These are phyloP conservation scores for Platycnemis pennipes DNA, from an alignment of 2,888 invertebrate species.

Conservation along the genomic window DNA sequence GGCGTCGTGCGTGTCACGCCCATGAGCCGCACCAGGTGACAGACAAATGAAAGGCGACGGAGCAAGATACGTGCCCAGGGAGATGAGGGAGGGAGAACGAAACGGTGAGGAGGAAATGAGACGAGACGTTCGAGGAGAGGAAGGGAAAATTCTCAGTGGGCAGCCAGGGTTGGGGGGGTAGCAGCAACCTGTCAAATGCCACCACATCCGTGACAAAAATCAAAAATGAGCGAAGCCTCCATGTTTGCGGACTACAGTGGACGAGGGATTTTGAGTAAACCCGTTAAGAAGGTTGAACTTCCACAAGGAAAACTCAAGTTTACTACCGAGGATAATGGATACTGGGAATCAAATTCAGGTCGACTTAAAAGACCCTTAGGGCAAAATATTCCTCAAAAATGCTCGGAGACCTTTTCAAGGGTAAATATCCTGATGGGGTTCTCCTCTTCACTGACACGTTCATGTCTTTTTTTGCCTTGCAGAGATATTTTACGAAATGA, in stretches of 20 bases:
- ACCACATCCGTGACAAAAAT: constrained; percentile 51
- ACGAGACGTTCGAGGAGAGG: not conserved
- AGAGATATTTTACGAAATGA: too few species aligned
- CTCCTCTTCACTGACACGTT: too few species aligned
- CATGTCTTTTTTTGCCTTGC: too few species aligned
- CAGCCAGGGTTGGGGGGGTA: not conserved
- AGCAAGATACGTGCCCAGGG: constrained; percentile 10
- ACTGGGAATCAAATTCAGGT: too few species aligned
- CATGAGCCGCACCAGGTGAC: constrained; percentile 26
- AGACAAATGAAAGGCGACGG: constrained; percentile 57
- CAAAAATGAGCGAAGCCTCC: not conserved
- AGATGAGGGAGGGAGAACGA: not conserved
- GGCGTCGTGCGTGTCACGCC: not conserved
- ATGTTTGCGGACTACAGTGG: not conserved
- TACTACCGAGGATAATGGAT: too few species aligned
- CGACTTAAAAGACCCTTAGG: too few species aligned
- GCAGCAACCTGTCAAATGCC: not conserved
- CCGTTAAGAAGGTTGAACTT: not conserved
- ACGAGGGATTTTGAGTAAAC: not conserved
- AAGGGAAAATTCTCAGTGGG: not conserved
- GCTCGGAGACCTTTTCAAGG: too few species aligned
- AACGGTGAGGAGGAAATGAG: not conserved
- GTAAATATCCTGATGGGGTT: too few species aligned
- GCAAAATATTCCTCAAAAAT: too few species aligned
- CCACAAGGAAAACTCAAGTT: not conserved